phyloP scores from a whole-genome alignment of 2,797 vertebrate species.

The Thunnus albacares region DNA sequence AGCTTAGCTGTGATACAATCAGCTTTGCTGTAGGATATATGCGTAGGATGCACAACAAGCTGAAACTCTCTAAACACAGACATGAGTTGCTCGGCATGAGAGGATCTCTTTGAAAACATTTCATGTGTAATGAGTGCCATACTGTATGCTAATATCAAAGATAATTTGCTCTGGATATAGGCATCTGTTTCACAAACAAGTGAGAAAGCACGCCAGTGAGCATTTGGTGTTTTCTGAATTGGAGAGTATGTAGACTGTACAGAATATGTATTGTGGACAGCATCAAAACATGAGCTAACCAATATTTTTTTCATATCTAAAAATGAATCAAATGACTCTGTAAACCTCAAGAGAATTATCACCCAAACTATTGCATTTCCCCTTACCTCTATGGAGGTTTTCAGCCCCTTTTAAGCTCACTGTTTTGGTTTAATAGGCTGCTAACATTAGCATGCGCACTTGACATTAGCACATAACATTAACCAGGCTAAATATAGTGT shows the following conservation, averaged over 20 bases:
- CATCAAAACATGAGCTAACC: background rate
- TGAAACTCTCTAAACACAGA: slow-evolving; percentile 67
- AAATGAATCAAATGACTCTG: background rate
- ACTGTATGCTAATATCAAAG: slow-evolving; percentile 57
- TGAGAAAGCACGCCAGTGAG: background rate
- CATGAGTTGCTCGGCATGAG: slow-evolving; percentile 36
- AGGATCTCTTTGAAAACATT: slow-evolving; percentile 64
- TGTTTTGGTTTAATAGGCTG: background rate
- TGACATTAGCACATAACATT: background rate
- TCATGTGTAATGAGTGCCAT: slow-evolving; percentile 63
- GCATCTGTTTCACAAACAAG: slow-evolving; percentile 30
- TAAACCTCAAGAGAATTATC: no score
- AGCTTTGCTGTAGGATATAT: slow-evolving; percentile 75
- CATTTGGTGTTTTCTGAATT: background rate
- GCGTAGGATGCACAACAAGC: slow-evolving; percentile 76
- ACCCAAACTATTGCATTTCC: no score
- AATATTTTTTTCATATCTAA: background rate
- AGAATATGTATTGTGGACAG: background rate
- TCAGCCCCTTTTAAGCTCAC: background rate
- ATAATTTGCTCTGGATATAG: slow-evolving; percentile 41
- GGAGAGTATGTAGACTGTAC: background rate
- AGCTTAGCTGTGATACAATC: slow-evolving; percentile 78
- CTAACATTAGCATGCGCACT: background rate
- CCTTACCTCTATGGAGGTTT: no score
- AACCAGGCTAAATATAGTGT: background rate